phyloP scores from a whole-genome alignment of 2,797 vertebrate genomes.

The Phalloptychus januarius region DNA sequence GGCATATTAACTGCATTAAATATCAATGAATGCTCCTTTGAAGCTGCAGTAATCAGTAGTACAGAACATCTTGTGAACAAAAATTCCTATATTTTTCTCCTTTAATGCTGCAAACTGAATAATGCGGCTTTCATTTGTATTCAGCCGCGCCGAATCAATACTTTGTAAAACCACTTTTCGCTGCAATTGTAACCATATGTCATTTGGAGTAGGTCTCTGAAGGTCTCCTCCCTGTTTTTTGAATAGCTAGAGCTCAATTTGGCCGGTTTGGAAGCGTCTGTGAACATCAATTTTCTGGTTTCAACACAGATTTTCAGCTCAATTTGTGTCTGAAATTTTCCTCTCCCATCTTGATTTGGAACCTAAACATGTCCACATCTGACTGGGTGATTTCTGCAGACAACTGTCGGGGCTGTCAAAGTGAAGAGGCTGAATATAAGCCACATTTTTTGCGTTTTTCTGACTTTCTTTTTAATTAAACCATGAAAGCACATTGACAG shows the following conservation, averaged over 20 bases:
- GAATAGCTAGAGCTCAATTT: neutral
- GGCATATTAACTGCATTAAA: neutral
- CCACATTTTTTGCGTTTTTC: neutral
- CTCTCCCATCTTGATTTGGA: neutral
- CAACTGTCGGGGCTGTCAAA: neutral
- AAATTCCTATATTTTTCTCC: neutral
- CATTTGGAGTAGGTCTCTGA: neutral
- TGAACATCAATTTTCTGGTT: neutral
- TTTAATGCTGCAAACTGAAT: conserved; percentile 1
- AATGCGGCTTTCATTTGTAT: neutral
- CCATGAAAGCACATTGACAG: neutral
- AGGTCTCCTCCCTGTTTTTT: neutral
- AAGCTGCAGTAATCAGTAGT: neutral
- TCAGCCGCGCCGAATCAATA: neutral
- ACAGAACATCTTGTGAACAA: neutral
- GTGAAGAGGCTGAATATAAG: neutral
- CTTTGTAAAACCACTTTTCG: neutral
- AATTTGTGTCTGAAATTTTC: neutral
- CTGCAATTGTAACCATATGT: neutral
- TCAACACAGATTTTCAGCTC: neutral
- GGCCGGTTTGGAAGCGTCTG: neutral
- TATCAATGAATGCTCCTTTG: neutral
- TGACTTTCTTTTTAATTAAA: neutral
- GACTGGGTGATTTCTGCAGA: neutral
- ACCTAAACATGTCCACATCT: neutral